Base-by-base conservation (phyloP, 2,888 invertebrate species). In the Nephrotoma flavescens region DNA sequence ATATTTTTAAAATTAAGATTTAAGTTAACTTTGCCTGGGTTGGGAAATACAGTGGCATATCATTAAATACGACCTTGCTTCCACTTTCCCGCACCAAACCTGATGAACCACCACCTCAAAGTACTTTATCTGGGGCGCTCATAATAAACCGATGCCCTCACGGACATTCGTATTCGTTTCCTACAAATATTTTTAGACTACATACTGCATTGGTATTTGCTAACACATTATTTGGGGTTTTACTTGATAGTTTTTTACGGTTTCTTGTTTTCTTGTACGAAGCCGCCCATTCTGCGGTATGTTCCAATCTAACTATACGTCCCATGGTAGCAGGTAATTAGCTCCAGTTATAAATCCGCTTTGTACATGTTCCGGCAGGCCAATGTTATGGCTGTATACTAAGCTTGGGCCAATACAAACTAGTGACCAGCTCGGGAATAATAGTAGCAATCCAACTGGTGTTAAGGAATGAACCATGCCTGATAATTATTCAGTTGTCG, bases 71-170 rank as follows among this genome's bases (percentile, higher is more conserved):
- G n/a, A 98, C 94, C 90, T 96, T 95, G 89, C 95, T 96, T 6
- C 97, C 98, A 89, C 95, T 96, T 89, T 96, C 96, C 90, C 96
- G 96, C 12, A 95, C 95, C 88, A 95, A 94, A 31, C 95, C 94
- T 87, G 88, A 5, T 86, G 84, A 84, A 12, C 52, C 95, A 19
- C 95, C 94, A 2, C 96, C 96, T 90, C 95, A 95, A 87, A 97
- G 92, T 87, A 97, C 95, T 89, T 95, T 95, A 90, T 97, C 97
- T 5, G 97, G n/a, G 96, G 95, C 95, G 44, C 96, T 96, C 92
- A 97, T 95, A 95, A 98, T 97, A 91, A 97, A 97, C 87, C 98
- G 94, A 91, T 99, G 99, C n/a, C 99, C 99, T n/a, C 97, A 92
- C 0, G 97, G 96, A 91, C 99, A 99, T 92, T 99, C 99, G 91